Percentiles rank a stretch among this genome's conserved stretches.
Conservation (phyloP, 2,797 vertebrate species). For the Poecile montanus region DNA sequence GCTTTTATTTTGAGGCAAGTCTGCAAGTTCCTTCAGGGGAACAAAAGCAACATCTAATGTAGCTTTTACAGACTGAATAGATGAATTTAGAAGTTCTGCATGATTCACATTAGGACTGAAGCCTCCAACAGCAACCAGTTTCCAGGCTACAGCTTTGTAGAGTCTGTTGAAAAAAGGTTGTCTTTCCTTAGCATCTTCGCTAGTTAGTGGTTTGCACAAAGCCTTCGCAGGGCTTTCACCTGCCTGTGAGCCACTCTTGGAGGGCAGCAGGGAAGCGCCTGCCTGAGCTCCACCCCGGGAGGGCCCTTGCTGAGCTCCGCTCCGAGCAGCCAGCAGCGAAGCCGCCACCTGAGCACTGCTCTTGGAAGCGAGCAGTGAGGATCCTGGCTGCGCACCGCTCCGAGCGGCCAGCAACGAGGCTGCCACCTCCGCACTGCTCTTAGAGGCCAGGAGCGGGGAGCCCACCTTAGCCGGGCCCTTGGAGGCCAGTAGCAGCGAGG, state of each 20-base stretch:
- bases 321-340: background rate
- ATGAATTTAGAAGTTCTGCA: slow-evolving; percentile 89
- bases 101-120: slow-evolving; percentile 93
- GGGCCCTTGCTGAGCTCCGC: slow-evolving; percentile 48
- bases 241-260: slow-evolving; percentile 58
- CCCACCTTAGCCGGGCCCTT: slow-evolving; percentile 42
- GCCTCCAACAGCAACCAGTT: slow-evolving; percentile 93
- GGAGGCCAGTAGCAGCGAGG: slow-evolving; percentile 59
- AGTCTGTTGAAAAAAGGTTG: slow-evolving; percentile 97
- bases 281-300: slow-evolving; percentile 63
- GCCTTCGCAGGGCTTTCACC: slow-evolving; percentile 66
- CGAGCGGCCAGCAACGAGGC: slow-evolving; percentile 17
- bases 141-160: slow-evolving; percentile 97
- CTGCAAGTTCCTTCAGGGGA: slow-evolving; percentile 92
- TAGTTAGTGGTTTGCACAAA: slow-evolving; percentile 73
- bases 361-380: slow-evolving; percentile 13
- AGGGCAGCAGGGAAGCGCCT: slow-evolving; percentile 43
- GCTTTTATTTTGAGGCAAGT: slow-evolving; percentile 90
- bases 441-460: slow-evolving; percentile 27
- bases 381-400: background rate
- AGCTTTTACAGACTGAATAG: slow-evolving; percentile 91
- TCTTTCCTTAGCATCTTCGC: slow-evolving; percentile 85
- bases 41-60: slow-evolving; percentile 91
- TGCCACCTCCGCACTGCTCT: slow-evolving; percentile 42
- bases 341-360: slow-evolving; percentile 48